Evolutionary conservation across 2,113 vertebrate species (phyloP).

Genomic region (Oreochromis spilurus): DNA sequence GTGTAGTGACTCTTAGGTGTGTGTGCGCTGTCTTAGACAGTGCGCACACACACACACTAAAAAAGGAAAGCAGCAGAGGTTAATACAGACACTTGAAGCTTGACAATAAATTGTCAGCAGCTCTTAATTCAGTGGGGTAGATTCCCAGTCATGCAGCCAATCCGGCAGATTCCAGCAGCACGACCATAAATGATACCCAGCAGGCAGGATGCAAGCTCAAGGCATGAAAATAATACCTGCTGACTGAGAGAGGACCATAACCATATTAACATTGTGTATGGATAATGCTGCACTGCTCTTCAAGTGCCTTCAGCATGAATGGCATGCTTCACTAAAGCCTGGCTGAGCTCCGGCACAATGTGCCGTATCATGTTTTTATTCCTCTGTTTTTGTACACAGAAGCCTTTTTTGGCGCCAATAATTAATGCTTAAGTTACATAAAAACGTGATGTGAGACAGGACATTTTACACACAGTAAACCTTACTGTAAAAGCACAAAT

Average conservation of each 20-base stretch:
- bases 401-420: neutral
- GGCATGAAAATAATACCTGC: slow-evolving; percentile 46
- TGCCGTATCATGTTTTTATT: neutral
- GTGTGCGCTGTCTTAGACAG: neutral
- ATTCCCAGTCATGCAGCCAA: slow-evolving; percentile 8
- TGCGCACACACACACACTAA: neutral
- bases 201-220: slow-evolving; percentile 6
- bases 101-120: slow-evolving; percentile 73
- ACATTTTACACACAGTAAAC: neutral
- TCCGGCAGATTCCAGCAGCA: slow-evolving; percentile 45
- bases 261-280: slow-evolving; percentile 7
- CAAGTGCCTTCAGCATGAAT: neutral
- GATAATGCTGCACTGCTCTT: neutral
- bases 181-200: slow-evolving; percentile 29
- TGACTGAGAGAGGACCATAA: slow-evolving; percentile 26
- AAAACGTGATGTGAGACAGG: neutral
- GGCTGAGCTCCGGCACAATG: neutral
- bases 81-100: slow-evolving; percentile 58
- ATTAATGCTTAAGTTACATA: neutral
- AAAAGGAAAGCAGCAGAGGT: slow-evolving; percentile 21
- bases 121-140: slow-evolving; percentile 64
- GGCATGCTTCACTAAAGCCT: neutral
- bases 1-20: slow-evolving; percentile 24
- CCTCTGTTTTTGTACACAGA: neutral
- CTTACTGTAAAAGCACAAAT: neutral